Evolutionary conservation across 2,113 vertebrate species (phyloP), one percentile per base, ranked within the genome.

Genomic region (Seriola rivoliana): DNA sequence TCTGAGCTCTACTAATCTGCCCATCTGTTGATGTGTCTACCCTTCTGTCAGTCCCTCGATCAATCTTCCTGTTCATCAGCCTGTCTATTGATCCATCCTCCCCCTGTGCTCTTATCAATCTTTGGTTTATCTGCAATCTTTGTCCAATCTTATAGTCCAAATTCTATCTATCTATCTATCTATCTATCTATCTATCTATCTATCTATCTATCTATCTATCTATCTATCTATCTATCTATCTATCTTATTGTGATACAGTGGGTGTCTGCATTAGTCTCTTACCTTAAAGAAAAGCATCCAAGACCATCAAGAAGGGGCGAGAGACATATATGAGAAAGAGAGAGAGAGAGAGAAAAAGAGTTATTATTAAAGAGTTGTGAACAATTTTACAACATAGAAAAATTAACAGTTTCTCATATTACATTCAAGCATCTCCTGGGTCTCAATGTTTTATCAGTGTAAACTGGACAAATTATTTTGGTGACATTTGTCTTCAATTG

Each of bases 221-320:
- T 60, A 16, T 65, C 57, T 68, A 50, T 59, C 38, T 23, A 19
- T 79, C 36, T 16, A 25, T 71, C 36, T 13, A 42, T 67, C 44
- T 23, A 48, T 63, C 40, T 44, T 9, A 58, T 23, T 44, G 25
- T 59, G 60, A 71, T 63, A 59, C 21, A 32, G 48, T 63, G 10
- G 16, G 58, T 66, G 42, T 59, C 5, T 79, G 60, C 2, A 25
- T 48, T 52, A 23, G 52, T 88, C 44, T 85, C 90, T 93, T 93
- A 93, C 92, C 92, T 93, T 82, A 32, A 60, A 75, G 38, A 55
- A 17, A 75, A 68, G 21, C 16, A 67, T 55, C 59, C 29, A 13
- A 59, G 29, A 46, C 23, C 29, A 81, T 57, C 78, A 71, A 8
- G n/a, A 42, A 59, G 52, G 29, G 0, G 2, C 0, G 23, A 48